Evolutionary conservation across 37 sponge, comb jelly and placozoan genomes (phyloP), one percentile per base, ranked within the genome.

Genomic region (Sycon ciliatum): DNA sequence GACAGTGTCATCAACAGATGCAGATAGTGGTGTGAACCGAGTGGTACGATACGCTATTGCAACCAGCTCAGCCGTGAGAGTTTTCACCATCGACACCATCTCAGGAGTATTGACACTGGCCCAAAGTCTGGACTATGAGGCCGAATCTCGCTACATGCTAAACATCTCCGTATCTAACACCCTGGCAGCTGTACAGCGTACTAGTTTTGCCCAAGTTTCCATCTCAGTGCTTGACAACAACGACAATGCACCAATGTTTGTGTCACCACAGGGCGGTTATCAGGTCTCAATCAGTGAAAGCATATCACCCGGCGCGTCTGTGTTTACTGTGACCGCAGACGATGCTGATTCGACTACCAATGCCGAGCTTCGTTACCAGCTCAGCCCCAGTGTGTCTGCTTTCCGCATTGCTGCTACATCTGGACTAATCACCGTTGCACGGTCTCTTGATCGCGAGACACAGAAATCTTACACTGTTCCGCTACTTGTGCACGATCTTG

Each of bases 301-400:
- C 26, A 18, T 24, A 22, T 11, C 63, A 30, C 9, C 16, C 9
- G 63, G 63, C 9, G 16, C 63, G 31, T 11, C 32, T 28, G 63
- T 60, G 27, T 22, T 18, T 22, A 18, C 22, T 28, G 24, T 60
- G 22, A 22, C 63, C 7, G 86, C 86, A 13, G 69, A 58, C n/a
- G 91, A 90, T 68, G 22, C 40, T 29, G 86, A 82, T 38, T 68
- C 40, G 4, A 87, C 84, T 0, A 28, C 35, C 1, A 90, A 90
- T 80, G 84, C 82, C 27, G 67, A 57, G 0, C 29, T 90, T 3
- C 34, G 49, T 1, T 86, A 76, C 79, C 16, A 29, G 23, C 58
- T 87, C 13, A 31, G 6, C 18, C 23, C 24, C 13, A 34, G 42
- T 40, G 24, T 49, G 0, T 56, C 57, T 9, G 36, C 42, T 7